phyloP scores from a whole-genome alignment of 2,113 vertebrate species.

The Nerophis ophidion region DNA sequence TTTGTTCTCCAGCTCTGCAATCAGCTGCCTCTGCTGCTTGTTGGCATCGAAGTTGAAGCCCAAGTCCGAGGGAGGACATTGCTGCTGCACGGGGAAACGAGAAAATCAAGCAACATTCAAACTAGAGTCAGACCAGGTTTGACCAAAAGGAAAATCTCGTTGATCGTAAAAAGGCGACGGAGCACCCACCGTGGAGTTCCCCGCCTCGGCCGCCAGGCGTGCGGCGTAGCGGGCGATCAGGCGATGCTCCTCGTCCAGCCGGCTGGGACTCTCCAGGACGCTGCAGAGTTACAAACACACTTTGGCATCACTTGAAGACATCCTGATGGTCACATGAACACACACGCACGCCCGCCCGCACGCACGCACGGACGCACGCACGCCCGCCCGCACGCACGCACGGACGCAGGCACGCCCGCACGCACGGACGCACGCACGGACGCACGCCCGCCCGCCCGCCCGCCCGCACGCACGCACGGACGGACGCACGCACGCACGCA shows the following conservation, averaged over 20 bases:
- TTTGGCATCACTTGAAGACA: too few species aligned
- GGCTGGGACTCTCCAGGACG: slow-evolving; percentile 86
- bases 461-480: too few species aligned
- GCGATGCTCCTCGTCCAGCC: slow-evolving; percentile 90
- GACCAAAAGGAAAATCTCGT: too few species aligned
- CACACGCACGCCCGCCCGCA: too few species aligned
- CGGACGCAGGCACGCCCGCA: too few species aligned
- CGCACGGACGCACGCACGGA: too few species aligned
- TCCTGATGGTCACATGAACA: too few species aligned
- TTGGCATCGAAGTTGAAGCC: slow-evolving; percentile 91
- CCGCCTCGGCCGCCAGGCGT: slow-evolving; percentile 87
- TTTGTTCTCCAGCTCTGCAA: slow-evolving; percentile 94
- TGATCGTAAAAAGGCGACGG: too few species aligned
- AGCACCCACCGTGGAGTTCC: slow-evolving; percentile 78
- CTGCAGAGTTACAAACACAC: slow-evolving; percentile 52
- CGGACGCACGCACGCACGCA: too few species aligned
- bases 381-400: too few species aligned
- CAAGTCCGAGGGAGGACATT: slow-evolving; percentile 82
- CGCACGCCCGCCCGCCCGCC: too few species aligned
- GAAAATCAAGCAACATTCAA: slow-evolving; percentile 13
- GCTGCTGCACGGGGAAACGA: slow-evolving; percentile 71
- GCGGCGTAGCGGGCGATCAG: slow-evolving; percentile 93
- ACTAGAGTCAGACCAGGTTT: background rate
- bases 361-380: too few species aligned
- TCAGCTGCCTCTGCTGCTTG: slow-evolving; percentile 92